Conservation (phyloP, 1,140 invertebrate species). For the Neuroterus valhalla region DNA sequence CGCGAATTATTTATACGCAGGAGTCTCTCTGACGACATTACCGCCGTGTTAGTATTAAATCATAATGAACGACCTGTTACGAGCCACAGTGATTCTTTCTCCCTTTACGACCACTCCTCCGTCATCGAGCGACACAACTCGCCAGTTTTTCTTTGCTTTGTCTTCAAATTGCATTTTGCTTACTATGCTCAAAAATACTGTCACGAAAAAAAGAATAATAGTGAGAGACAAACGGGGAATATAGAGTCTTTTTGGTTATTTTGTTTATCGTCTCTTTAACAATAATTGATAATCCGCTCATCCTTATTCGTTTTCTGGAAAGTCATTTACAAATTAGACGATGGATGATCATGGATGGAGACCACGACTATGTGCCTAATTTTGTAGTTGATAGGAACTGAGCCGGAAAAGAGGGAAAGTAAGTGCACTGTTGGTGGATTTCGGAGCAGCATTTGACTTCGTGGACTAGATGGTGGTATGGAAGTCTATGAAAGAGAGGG, state of each 20-base stretch:
- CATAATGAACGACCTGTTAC: conserved; percentile 75
- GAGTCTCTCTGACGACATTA: conserved; percentile 75
- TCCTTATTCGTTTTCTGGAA: too few species aligned
- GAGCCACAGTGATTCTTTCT: conserved; percentile 66
- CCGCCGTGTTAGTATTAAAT: conserved; percentile 76
- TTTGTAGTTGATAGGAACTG: too few species aligned
- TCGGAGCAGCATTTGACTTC: too few species aligned
- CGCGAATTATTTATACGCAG: conserved; percentile 76
- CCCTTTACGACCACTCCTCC: conserved; percentile 58
- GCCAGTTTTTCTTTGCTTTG: conserved; percentile 46
- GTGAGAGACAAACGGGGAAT: background rate
- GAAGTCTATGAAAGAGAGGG: too few species aligned
- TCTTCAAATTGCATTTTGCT: conserved; percentile 18
- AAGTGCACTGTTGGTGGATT: too few species aligned
- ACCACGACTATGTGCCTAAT: too few species aligned
- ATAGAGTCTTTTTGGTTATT: background rate
- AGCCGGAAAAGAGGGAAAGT: too few species aligned
- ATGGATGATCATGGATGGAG: too few species aligned
- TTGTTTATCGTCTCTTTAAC: too few species aligned
- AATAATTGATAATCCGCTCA: too few species aligned
- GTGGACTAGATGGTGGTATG: too few species aligned
- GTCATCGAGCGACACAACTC: conserved; percentile 41
- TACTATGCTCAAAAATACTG: background rate
- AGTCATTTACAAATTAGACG: too few species aligned
- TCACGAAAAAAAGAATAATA: background rate